These are phyloP conservation scores for Germaria angustata DNA, from an alignment of 2,888 invertebrate species.

Conservation along the genomic window DNA sequence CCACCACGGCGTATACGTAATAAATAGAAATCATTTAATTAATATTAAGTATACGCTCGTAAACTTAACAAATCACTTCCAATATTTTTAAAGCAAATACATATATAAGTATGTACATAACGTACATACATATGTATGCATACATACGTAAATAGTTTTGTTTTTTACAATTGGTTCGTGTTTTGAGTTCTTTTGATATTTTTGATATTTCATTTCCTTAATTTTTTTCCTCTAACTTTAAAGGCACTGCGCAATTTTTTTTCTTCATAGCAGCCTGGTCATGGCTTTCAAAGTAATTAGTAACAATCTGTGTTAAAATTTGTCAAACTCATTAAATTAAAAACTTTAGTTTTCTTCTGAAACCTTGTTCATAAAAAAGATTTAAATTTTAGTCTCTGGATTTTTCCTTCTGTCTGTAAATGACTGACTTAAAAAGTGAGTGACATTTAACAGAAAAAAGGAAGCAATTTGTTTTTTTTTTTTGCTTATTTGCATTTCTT, in stretches of 20 bases:
- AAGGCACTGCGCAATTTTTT: not conserved
- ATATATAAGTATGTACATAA: too few species aligned
- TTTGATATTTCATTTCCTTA: not conserved
- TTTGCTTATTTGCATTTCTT: not conserved
- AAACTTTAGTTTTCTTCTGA: constrained; percentile 31
- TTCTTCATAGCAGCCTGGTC: constrained; percentile 2
- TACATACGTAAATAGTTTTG: too few species aligned
- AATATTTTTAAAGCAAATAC: too few species aligned
- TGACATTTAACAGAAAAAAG: constrained; percentile 57
- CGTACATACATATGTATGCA: too few species aligned
- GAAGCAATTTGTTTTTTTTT: constrained; percentile 4
- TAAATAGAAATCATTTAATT: too few species aligned
- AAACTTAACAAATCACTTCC: too few species aligned
- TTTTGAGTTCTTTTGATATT: not conserved
- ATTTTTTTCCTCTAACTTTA: not conserved
- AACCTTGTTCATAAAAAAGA: not conserved
- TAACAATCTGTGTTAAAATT: constrained; percentile 64
- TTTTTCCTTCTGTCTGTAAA: constrained; percentile 14
- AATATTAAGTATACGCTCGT: too few species aligned
- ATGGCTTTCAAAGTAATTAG: constrained; percentile 62
- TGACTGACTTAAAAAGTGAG: constrained; percentile 52
- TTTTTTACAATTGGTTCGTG: too few species aligned
- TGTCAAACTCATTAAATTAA: constrained; percentile 65
- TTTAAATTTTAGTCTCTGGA: not conserved
- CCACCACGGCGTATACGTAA: too few species aligned